phyloP scores from a whole-genome alignment of 2,888 invertebrate genomes.

The Caenorhabditis sinica region DNA sequence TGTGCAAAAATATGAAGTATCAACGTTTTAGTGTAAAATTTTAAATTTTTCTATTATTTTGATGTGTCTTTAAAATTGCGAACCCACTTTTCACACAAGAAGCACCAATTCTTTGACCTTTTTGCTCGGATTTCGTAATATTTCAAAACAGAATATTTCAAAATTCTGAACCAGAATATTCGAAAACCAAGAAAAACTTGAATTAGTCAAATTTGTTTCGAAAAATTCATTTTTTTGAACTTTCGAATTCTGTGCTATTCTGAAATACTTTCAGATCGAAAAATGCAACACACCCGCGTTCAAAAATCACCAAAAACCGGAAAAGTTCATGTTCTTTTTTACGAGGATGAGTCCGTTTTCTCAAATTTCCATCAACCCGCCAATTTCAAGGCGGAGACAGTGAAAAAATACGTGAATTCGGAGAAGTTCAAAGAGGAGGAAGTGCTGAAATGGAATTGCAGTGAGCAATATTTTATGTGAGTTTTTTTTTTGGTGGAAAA shows the following conservation, averaged over 20 bases:
- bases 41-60: not conserved
- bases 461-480: conserved; percentile 40
- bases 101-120: too few species aligned
- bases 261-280: not conserved
- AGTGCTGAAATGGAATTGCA: conserved; percentile 21
- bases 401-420: conserved; percentile 31
- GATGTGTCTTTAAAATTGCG: not conserved
- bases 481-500: too few species aligned
- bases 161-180: not conserved
- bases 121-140: not conserved
- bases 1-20: too few species aligned
- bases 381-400: conserved; percentile 20
- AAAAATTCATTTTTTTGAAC: too few species aligned
- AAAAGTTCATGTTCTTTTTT: conserved; percentile 9
- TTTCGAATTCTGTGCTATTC: too few species aligned
- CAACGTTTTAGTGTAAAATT: too few species aligned
- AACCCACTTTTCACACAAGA: not conserved
- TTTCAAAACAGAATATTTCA: not conserved
- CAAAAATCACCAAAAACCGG: conserved; percentile 8
- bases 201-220: not conserved
- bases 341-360: conserved; percentile 22
- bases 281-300: conserved; percentile 18
- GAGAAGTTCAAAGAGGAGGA: conserved; percentile 16
- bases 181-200: not conserved
- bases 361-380: conserved; percentile 29